phyloP scores from a whole-genome alignment of 2,888 invertebrate species.

The Geophilus truncorum region DNA sequence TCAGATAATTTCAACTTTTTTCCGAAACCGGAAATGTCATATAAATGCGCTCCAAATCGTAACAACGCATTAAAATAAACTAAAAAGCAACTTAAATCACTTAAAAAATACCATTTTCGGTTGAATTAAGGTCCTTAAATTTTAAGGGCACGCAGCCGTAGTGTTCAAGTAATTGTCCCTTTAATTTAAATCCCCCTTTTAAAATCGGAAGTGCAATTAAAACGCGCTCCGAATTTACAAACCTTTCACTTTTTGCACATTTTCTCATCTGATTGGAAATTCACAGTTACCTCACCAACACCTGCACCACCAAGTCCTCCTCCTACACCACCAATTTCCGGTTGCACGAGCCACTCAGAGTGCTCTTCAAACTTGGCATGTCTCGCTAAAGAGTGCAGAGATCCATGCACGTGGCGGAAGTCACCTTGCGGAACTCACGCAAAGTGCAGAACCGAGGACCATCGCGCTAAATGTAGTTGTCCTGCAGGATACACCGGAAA shows the following conservation, averaged over 20 bases:
- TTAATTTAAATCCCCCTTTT: too few relatives aligned
- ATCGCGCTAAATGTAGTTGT: constrained; percentile 71
- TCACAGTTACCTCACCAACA: constrained; percentile 27
- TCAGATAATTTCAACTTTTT: too few relatives aligned
- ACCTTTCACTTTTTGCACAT: background rate
- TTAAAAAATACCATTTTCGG: too few relatives aligned
- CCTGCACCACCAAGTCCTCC: background rate
- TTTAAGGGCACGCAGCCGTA: too few relatives aligned
- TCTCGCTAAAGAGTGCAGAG: constrained; percentile 40
- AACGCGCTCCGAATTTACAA: too few relatives aligned
- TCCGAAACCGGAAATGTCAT: too few relatives aligned
- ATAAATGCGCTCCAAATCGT: too few relatives aligned
- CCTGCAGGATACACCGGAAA: constrained; percentile 68
- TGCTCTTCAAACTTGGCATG: constrained; percentile 39
- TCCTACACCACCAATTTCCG: background rate
- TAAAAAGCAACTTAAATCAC: too few relatives aligned
- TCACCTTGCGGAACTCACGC: constrained; percentile 75
- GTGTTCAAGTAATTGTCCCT: too few relatives aligned
- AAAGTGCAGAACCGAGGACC: constrained; percentile 68
- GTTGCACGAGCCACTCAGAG: constrained; percentile 34
- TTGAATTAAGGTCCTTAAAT: too few relatives aligned
- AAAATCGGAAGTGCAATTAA: too few relatives aligned
- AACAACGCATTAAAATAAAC: too few relatives aligned
- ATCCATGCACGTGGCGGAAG: constrained; percentile 55
- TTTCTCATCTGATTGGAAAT: background rate